A percentile compares a stretch with the other conserved stretches of the same genome.
phyloP scores from a whole-genome alignment of 2,888 invertebrate genomes.

The Diogma glabrata region DNA sequence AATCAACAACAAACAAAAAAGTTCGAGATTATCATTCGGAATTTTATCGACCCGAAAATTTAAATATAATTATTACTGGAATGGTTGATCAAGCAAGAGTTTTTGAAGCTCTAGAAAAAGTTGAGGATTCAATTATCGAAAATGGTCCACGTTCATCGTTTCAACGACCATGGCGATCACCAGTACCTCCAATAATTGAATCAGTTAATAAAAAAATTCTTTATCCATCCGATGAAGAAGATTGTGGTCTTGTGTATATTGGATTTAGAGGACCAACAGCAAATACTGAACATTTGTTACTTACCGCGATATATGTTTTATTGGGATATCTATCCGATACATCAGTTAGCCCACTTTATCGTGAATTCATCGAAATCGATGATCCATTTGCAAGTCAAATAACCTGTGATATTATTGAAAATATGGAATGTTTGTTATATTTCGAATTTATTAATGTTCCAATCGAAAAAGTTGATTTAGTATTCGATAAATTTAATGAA shows the following conservation, averaged over 20 bases:
- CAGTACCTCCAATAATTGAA: constrained; percentile 49
- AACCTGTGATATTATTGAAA: constrained; percentile 49
- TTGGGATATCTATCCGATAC: constrained; percentile 76
- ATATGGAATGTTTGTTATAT: constrained; percentile 56
- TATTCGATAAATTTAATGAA: constrained; percentile 44
- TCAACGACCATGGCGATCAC: constrained; percentile 64
- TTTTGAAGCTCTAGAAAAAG: constrained; percentile 54
- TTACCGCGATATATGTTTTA: constrained; percentile 54
- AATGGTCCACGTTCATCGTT: constrained; percentile 40
- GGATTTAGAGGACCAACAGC: constrained; percentile 68
- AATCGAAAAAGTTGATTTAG: constrained; percentile 47
- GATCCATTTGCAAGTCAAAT: constrained; percentile 73
- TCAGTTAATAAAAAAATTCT: constrained; percentile 40
- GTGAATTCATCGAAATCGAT: constrained; percentile 68
- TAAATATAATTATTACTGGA: constrained; percentile 73
- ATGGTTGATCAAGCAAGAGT: constrained; percentile 64
- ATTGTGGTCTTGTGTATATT: constrained; percentile 62
- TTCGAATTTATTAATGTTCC: constrained; percentile 68
- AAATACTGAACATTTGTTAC: constrained; percentile 40
- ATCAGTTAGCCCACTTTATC: constrained; percentile 74
- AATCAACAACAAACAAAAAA: constrained; percentile 68
- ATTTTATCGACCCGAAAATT: constrained; percentile 81
- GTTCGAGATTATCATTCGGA: constrained; percentile 68
- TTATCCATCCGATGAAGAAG: constrained; percentile 67
- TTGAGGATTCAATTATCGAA: constrained; percentile 60